These are phyloP conservation scores for Tuta absoluta DNA, from an alignment of 2,888 invertebrate species.

Conservation along the genomic window DNA sequence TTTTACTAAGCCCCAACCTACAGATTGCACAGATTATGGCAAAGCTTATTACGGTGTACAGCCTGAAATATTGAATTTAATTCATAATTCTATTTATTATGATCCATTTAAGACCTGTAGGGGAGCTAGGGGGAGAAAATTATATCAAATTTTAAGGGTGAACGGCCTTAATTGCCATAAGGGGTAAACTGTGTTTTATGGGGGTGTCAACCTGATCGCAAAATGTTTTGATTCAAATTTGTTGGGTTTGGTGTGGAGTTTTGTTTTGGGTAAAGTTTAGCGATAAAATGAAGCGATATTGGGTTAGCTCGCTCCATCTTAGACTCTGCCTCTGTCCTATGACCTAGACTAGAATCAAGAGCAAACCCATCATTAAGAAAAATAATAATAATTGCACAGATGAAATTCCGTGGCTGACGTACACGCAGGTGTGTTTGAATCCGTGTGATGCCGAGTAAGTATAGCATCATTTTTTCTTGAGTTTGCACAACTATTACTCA, in stretches of 20 bases:
- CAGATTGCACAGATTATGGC: slow-evolving; percentile 24
- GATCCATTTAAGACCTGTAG: slow-evolving; percentile 39
- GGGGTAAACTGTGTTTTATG: slow-evolving; percentile 31
- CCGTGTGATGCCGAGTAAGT: too few species aligned
- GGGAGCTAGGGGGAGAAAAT: slow-evolving; percentile 55
- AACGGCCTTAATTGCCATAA: slow-evolving; percentile 49
- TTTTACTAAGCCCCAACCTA: slow-evolving; percentile 23
- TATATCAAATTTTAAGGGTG: slow-evolving; percentile 74
- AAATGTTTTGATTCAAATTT: slow-evolving; percentile 8
- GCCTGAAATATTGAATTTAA: slow-evolving; percentile 60
- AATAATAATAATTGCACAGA: too few species aligned
- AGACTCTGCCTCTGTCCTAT: too few species aligned
- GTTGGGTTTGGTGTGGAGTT: not conserved
- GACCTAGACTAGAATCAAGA: too few species aligned
- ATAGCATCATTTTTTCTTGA: too few species aligned
- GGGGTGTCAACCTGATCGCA: slow-evolving; percentile 34
- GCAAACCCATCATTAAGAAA: too few species aligned
- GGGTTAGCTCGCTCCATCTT: too few species aligned
- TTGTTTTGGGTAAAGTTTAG: not conserved
- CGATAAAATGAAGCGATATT: not conserved
- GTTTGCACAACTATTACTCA: too few species aligned
- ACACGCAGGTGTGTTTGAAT: too few species aligned
- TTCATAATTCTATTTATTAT: slow-evolving; percentile 55
- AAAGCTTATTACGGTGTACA: slow-evolving; percentile 28
- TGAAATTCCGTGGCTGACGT: too few species aligned